A percentile compares a stretch with the other conserved stretches of the same genome.
Evolutionary conservation across 2,113 vertebrate species (phyloP).

Genomic region (Callopanchax toddi): DNA sequence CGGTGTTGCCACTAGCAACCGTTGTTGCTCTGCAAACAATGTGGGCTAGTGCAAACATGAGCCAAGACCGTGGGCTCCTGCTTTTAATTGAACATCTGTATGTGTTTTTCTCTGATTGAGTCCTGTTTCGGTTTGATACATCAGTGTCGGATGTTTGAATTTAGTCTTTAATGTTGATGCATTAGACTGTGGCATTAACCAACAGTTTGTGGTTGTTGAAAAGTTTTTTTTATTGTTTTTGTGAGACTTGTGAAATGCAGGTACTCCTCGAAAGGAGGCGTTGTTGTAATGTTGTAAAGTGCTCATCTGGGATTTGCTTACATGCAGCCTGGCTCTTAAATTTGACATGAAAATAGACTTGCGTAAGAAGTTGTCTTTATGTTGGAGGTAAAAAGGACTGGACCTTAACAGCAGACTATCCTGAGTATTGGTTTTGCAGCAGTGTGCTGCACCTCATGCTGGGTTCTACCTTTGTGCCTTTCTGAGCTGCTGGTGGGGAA

Average conservation of each 20-base stretch:
- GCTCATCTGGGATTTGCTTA: constrained; percentile 47
- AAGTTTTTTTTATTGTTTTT: constrained; percentile 19
- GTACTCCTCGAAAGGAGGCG: too few species aligned
- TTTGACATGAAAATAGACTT: constrained; percentile 24
- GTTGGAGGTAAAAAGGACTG: constrained; percentile 29
- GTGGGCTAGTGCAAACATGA: constrained; percentile 85
- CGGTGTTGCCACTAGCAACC: constrained; percentile 91
- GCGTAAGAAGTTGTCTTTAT: constrained; percentile 26
- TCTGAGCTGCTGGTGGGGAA: constrained; percentile 70
- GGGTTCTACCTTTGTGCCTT: constrained; percentile 69
- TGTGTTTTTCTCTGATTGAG: constrained; percentile 85
- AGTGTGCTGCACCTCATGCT: constrained; percentile 55
- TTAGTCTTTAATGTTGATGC: constrained; percentile 27
- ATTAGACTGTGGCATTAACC: constrained; percentile 23
- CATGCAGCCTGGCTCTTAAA: constrained; percentile 40
- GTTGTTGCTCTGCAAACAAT: constrained; percentile 97
- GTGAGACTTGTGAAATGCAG: constrained; percentile 39
- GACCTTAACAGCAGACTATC: constrained; percentile 42
- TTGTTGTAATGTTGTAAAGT: constrained; percentile 35
- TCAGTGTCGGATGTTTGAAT: constrained; percentile 68
- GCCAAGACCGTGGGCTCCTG: constrained; percentile 82
- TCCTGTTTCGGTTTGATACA: constrained; percentile 66
- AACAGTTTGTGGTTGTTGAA: constrained; percentile 33
- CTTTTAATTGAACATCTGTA: constrained; percentile 93
- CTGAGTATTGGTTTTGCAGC: constrained; percentile 39